Evolutionary conservation across 2,888 invertebrate genomes (phyloP), one percentile per base, ranked within the genome.

Genomic region (Eupeodes luniger): DNA sequence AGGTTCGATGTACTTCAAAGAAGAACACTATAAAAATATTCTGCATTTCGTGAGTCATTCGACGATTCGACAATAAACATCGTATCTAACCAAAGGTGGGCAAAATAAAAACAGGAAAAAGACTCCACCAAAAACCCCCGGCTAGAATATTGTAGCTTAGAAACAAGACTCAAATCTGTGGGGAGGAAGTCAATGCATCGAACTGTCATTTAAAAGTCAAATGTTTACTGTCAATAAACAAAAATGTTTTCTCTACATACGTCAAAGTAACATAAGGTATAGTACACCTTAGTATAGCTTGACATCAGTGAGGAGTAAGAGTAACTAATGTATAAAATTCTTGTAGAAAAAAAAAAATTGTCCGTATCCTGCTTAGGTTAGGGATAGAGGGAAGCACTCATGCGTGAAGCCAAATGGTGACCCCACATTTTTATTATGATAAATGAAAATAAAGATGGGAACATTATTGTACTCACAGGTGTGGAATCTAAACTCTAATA

Each of bases 151-250:
- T 36, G 44, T 10, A 61, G 74, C 40, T 69, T 77, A 78, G 59
- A 67, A 79, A 84, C 53, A 55, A 55, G 2, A 5, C 7, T 84
- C 75, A 81, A 27, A 81, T 81, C 69, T 64, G 27, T 40, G 51
- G 47, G 9, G 34, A 55, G 40, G 44, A 55, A 75, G 69, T 67
- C 55, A 51, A 36, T 66, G 36, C 44, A 61, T 62, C 79, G 11
- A 69, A 79, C 36, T 79, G 57, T 76, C 66, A 14, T 34, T 12
- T 53, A 14, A 11, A 16, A 51, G 10, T 61, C 75, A 66, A 47
- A 61, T 88, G 85, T 88, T 88, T 88, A 88, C 67, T 53, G 67
- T 67, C 81, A 62, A 62, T 88, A 88, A 88, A 88, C 81, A 88
- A 81, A 40, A 40, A 7, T 66, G 77, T 78, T 44, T 59, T 27